phyloP scores from a whole-genome alignment of 1,140 invertebrate genomes.

The Melanaphis sacchari region DNA sequence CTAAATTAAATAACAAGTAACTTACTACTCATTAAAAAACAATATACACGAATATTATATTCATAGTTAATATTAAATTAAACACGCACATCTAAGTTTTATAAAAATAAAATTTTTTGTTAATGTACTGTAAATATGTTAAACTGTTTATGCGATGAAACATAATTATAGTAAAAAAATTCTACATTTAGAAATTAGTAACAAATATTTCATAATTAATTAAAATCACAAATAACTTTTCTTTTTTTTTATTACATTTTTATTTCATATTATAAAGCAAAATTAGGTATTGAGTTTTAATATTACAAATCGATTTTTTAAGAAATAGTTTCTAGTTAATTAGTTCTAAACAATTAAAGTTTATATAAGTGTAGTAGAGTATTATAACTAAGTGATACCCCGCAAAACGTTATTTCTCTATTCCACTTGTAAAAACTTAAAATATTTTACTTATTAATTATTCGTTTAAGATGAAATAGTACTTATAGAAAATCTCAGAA shows the following conservation, averaged over 20 bases:
- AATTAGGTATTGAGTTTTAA: not conserved
- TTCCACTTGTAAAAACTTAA: not conserved
- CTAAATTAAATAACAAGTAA: not conserved
- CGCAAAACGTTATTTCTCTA: no score
- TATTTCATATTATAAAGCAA: not conserved
- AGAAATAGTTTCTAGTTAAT: not conserved
- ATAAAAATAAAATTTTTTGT: not conserved
- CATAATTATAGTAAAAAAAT: no score
- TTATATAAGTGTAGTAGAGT: not conserved
- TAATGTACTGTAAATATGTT: not conserved
- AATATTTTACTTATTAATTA: not conserved
- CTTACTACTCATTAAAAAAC: not conserved
- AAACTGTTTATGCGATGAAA: not conserved
- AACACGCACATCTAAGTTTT: not conserved
- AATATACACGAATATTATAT: not conserved
- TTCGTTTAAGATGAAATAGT: not conserved
- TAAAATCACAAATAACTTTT: not conserved
- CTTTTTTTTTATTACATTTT: not conserved
- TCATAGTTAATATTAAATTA: not conserved
- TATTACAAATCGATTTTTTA: not conserved
- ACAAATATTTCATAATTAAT: not conserved
- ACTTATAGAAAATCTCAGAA: not conserved
- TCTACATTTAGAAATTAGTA: no score
- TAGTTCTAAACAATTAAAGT: not conserved
- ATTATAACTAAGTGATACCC: no score